phyloP scores from a whole-genome alignment of 2,888 invertebrate species.

The Quadroppia sp. region DNA sequence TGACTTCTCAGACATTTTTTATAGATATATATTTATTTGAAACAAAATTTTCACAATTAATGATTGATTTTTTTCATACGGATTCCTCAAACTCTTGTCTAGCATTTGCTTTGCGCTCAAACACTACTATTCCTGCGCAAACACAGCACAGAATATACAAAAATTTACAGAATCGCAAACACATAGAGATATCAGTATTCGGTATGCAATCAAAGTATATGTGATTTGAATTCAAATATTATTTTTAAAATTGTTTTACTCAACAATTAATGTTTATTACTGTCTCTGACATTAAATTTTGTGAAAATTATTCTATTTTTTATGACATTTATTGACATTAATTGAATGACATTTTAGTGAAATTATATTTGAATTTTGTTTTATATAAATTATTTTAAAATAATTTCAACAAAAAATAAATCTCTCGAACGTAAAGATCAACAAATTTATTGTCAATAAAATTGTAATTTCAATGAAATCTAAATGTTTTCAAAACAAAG shows the following conservation, averaged over 20 bases:
- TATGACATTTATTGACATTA: no score
- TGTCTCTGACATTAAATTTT: no score
- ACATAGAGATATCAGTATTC: background rate
- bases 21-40: constrained; percentile 16
- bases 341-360: no score
- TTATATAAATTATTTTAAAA: no score
- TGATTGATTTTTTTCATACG: constrained; percentile 26
- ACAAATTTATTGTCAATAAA: background rate
- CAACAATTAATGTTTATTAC: no score
- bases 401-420: no score
- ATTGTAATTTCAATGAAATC: no score
- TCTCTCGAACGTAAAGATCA: background rate
- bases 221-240: no score
- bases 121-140: constrained; percentile 29
- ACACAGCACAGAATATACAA: constrained; percentile 3
- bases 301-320: no score
- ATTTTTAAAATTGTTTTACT: no score
- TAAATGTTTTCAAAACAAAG: no score
- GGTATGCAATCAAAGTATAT: background rate
- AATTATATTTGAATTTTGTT: no score
- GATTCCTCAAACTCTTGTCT: constrained; percentile 6
- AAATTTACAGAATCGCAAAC: background rate
- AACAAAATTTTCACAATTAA: constrained; percentile 32
- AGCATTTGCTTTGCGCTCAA: constrained; percentile 27
- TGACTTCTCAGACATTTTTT: constrained; percentile 21